Conservation (phyloP, 2,888 invertebrate genomes). For the Aspidapion aeneum region DNA sequence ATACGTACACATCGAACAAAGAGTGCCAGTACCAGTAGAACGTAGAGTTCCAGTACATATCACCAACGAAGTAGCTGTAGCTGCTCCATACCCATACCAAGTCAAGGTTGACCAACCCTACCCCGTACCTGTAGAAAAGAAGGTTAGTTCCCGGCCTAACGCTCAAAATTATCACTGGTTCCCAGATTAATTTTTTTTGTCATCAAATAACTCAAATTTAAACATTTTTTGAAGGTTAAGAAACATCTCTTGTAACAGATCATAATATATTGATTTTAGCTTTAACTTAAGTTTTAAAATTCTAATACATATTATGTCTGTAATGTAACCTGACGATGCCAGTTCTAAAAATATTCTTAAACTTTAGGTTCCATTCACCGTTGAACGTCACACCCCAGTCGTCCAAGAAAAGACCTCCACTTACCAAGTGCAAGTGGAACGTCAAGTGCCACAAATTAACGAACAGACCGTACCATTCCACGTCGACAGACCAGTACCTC, state of each 20-base stretch:
- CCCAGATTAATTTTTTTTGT: no score
- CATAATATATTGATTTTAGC: no score
- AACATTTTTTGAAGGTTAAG: no score
- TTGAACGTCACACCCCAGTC: not conserved
- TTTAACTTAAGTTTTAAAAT: no score
- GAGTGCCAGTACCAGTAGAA: conserved; percentile 20
- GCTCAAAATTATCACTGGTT: no score
- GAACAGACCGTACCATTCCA: conserved; percentile 15
- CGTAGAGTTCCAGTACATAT: conserved; percentile 16
- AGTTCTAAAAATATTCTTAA: no score
- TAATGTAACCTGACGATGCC: no score
- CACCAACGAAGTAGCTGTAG: conserved; percentile 14
- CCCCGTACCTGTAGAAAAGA: not conserved
- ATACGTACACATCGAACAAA: conserved; percentile 17
- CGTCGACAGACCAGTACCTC: conserved; percentile 18
- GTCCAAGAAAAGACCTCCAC: not conserved
- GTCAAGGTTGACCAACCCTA: not conserved
- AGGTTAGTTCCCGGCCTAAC: not conserved
- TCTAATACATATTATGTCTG: no score
- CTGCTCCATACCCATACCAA: not conserved
- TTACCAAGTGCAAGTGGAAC: conserved; percentile 15
- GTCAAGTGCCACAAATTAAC: conserved; percentile 17
- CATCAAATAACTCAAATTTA: no score
- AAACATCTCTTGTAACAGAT: no score
- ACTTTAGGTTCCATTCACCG: not conserved